Base-by-base conservation (phyloP, 2,888 invertebrate species). In the Gastrophysa polygoni region DNA sequence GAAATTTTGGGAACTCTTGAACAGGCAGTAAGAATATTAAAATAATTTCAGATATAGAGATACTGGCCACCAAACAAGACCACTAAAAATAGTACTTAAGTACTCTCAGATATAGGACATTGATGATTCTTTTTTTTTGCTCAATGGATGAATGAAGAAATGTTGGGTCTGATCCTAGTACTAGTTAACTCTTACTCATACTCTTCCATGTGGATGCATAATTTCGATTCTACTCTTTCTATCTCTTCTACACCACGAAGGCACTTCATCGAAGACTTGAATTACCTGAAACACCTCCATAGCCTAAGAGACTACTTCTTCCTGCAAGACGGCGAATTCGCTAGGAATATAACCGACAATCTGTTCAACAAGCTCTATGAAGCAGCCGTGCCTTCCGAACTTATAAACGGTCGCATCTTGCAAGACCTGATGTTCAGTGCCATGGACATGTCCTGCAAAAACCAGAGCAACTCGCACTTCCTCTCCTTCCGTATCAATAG, bases 241-340 rank as follows among this genome's bases (percentile, higher is more conserved):
- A n/a, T n/a, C n/a, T n/a, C n/a, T n/a, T n/a, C n/a, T n/a, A 17
- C 16, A 14, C 29, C 55, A 57, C 46, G 43, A 43, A 61, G 88
- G 29, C 86, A 89, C 75, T 88, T 89, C 69, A 80, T 92, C 0
- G 83, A 86, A 0, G 86, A 89, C 64, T 82, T 89, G 16, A 87
- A 89, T 54, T 85, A 90, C 77, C 83, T 91, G 38, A 86, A 88
- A 17, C 91, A 93, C 80, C 83, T 92, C 68, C 86, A 86, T 47
- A 89, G 89, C 77, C 79, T 93, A n/a, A 85, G 91, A 48, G 89
- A 90, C 75, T 92, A 90, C 72, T 93, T 89, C 77, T 92, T 93
- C 71, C 77, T 92, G 20, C 85, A 91, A 83, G 91, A 93, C 70
- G 92, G 92, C 0, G 91, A 92, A 78, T 93, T 92, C 78, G 89